Conservation (phyloP, 2,113 vertebrate species). For the Menidia beryllina region DNA sequence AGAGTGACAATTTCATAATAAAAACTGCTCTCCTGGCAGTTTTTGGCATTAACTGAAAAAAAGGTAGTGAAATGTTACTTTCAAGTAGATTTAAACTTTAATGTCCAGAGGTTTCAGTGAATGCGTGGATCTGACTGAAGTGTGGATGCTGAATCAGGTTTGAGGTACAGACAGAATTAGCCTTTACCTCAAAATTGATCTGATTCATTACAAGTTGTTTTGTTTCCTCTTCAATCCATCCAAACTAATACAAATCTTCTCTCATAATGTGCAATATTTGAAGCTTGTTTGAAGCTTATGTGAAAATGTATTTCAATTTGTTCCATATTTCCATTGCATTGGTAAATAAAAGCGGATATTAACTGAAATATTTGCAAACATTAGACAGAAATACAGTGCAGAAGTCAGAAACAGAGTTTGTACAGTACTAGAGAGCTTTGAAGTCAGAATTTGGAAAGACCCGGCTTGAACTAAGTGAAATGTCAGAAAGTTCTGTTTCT, state of each 20-base stretch:
- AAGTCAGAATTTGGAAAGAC: not conserved
- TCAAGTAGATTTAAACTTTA: conserved; percentile 15
- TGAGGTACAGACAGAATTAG: not conserved
- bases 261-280: no score
- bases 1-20: conserved; percentile 33
- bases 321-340: not conserved
- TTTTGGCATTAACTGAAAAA: conserved; percentile 27
- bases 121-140: not conserved
- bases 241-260: not conserved
- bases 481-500: no score
- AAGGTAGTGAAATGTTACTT: conserved; percentile 2
- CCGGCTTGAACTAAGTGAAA: no score
- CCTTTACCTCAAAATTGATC: not conserved
- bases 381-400: no score
- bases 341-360: not conserved
- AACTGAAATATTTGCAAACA: not conserved
- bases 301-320: not conserved
- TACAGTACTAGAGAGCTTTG: not conserved
- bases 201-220: not conserved
- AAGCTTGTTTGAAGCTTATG: no score
- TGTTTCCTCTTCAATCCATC: not conserved
- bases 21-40: conserved; percentile 36
- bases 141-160: not conserved
- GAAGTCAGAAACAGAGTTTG: not conserved
- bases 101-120: not conserved